Percentiles rank a stretch among this genome's conserved stretches.
Evolutionary conservation across 2,888 invertebrate genomes (phyloP).

Genomic region (Epinotia bilunana): DNA sequence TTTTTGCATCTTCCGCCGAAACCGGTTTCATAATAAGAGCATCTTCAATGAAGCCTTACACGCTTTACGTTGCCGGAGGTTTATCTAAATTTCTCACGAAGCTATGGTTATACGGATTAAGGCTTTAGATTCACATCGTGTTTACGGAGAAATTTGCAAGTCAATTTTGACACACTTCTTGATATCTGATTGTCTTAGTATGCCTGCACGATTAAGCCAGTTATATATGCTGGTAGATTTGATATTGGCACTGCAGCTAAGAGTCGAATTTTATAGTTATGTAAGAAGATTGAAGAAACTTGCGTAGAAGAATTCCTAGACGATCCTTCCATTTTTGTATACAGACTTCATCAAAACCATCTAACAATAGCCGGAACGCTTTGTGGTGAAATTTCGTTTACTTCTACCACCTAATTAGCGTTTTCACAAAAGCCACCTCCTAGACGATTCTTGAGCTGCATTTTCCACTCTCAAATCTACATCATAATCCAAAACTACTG

Average conservation of each 20-base stretch:
- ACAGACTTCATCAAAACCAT: too few relatives aligned
- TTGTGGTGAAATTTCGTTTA: conserved; percentile 5
- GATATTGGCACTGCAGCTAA: neutral
- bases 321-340: neutral
- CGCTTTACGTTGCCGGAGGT: conserved; percentile 41
- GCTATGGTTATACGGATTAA: conserved; percentile 27
- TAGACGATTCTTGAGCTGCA: conserved; percentile 18
- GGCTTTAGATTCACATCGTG: conserved; percentile 18
- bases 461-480: conserved; percentile 31
- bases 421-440: conserved; percentile 15
- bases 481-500: conserved; percentile 39
- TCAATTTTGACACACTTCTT: conserved; percentile 27
- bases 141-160: conserved; percentile 25
- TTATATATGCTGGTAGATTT: conserved; percentile 15
- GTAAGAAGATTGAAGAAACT: neutral
- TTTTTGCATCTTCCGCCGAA: conserved; percentile 67
- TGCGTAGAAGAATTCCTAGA: neutral
- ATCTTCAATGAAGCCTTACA: conserved; percentile 51
- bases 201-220: conserved; percentile 13
- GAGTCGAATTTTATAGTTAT: neutral
- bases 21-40: conserved; percentile 60
- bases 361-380: neutral
- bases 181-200: conserved; percentile 23
- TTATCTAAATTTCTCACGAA: conserved; percentile 48
- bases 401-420: conserved; percentile 30